Conservation (phyloP, 2,888 invertebrate species). For the Erannis defoliaria region DNA sequence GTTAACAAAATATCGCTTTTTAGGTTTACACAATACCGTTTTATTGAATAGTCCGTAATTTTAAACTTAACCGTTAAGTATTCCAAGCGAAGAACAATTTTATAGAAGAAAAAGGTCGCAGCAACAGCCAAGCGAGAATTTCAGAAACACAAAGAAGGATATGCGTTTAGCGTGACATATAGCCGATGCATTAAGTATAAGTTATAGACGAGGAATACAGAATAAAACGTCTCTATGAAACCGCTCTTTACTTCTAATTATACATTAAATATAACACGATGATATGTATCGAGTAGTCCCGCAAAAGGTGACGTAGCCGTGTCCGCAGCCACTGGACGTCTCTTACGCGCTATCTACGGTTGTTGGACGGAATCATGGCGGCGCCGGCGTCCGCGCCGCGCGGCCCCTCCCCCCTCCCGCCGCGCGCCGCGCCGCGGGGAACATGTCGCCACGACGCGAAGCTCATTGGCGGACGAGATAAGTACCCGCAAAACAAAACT, state of each 20-base stretch:
- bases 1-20: constrained; percentile 71
- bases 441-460: constrained; percentile 44
- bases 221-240: constrained; percentile 87
- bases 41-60: constrained; percentile 45
- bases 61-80: constrained; percentile 49
- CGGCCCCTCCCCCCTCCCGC: constrained; percentile 18
- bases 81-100: constrained; percentile 56
- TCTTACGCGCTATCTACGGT: constrained; percentile 87
- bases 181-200: constrained; percentile 78
- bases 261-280: constrained; percentile 88
- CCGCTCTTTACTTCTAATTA: constrained; percentile 84
- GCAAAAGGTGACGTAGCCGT: constrained; percentile 86
- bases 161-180: constrained; percentile 79
- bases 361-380: constrained; percentile 87
- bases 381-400: constrained; percentile 66
- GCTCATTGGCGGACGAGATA: constrained; percentile 53
- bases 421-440: constrained; percentile 19
- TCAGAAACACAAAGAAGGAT: constrained; percentile 61
- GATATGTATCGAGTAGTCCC: constrained; percentile 92
- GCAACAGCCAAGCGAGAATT: constrained; percentile 68
- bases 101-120: constrained; percentile 54
- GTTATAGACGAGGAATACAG: constrained; percentile 83
- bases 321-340: constrained; percentile 86
- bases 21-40: constrained; percentile 53
- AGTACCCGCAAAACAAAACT: constrained; percentile 59